Evolutionary conservation across 2,113 vertebrate genomes (phyloP), one percentile per base, ranked within the genome.

Genomic region (Choloepus hoffmanni): DNA sequence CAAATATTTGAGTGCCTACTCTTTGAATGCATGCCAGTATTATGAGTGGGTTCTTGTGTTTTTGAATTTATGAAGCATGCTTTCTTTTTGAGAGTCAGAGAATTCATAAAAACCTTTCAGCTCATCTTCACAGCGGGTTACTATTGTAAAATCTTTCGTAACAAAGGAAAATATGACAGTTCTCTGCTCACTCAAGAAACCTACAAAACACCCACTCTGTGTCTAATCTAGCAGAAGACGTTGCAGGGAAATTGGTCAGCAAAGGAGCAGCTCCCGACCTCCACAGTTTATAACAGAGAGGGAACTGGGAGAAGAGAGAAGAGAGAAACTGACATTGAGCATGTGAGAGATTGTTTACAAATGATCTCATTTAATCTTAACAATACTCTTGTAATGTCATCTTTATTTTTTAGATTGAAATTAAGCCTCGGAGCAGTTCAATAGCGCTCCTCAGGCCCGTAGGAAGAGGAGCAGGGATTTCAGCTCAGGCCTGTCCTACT

Each of bases 11-110:
- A 85, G 72, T 24, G 24, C 12, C 24, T 92, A 6, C 65, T 87
- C 6, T 70, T 6, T 36, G n/a, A 26, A 14, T 45, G 28, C 45
- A 50, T 30, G 63, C 19, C 26, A 84, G 30, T 81, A 24, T 53
- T 45, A 67, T 50, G 21, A 77, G 9, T 67, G 16, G 16, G 40
- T 87, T 92, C 18, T 78, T 83, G 70, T 92, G 43, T 19, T 62
- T 92, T 90, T 65, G 5, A 26, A 90, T 58, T 93, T 78, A 62
- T 86, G 50, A 83, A 92, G 36, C 40, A n/a, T 89, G 26, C 81
- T 77, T 91, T 81, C 70, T 85, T 63, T 77, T 90, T 67, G 72
- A 1, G 4, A 84, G 55, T 85, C 26, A 63, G 60, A 92, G 68
- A 62, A 67, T 36, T 50, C 24, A 67, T 33, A 65, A n/a, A 62